Evolutionary conservation across 1,140 invertebrate species (phyloP), one percentile per base, ranked within the genome.

Genomic region (Heliconius melpomene): DNA sequence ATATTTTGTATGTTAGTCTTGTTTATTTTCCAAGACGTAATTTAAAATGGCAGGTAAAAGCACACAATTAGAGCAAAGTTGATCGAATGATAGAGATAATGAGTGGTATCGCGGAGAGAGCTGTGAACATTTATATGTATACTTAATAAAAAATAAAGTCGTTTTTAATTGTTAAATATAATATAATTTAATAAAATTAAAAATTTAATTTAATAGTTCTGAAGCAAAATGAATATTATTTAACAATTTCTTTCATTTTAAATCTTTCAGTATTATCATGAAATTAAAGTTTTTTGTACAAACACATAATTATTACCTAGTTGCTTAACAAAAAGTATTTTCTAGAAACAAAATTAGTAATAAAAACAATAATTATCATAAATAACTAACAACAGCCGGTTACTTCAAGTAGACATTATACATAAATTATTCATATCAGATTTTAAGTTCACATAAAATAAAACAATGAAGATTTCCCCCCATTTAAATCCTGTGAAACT

Each of bases 61-160:
- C 86, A 80, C 80, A 85, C 83, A 82, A 91, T 91, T 91, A 91
- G 87, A 89, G 88, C 88, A 86, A 77, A 84, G 83, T 87, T 83
- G 90, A 93, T 91, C 83, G 81, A 84, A 79, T 79, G 89, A 90
- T 90, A 90, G 84, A 81, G 82, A 87, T 89, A 87, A 89, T 86
- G 84, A 84, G 73, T n/a, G 81, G 79, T 76, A 88, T 86, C 85
- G 79, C 50, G 80, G 89, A 89, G 89, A 92, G 90, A 91, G 91
- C 82, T 79, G 77, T 29, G 50, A 66, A 66, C 60, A 66, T 29
- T 11, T 1, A 16, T 66, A 29, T 73, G 60, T 36, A 79, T 70
- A 50, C 40, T 75, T 36, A 74, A 38, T 38, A 18, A 13, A 11
- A 20, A 38, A 72, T 72, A 13, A 29, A 71, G 2, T 29, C 5